phyloP scores from a whole-genome alignment of 2,888 invertebrate genomes.

The Diaphora mendica region DNA sequence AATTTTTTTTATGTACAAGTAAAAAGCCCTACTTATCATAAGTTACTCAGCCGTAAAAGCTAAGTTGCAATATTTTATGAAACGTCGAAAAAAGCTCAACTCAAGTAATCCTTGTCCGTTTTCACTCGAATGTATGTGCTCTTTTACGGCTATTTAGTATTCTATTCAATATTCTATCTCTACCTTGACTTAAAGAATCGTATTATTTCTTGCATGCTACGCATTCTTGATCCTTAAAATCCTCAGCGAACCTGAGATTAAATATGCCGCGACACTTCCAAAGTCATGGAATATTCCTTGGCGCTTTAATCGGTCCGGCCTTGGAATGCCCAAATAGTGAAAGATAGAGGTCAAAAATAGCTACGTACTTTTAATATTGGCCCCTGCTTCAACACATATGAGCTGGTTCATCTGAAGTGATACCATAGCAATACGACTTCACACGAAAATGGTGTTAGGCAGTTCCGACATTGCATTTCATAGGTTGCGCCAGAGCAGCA shows the following conservation, averaged over 20 bases:
- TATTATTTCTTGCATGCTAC: not conserved
- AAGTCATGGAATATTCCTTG: not conserved
- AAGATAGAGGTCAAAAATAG: not conserved
- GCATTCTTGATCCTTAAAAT: not conserved
- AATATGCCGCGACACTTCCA: not conserved
- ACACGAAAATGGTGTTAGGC: too few relatives aligned
- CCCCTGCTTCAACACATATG: too few relatives aligned
- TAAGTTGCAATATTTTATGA: too few relatives aligned
- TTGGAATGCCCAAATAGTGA: not conserved
- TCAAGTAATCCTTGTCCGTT: too few relatives aligned
- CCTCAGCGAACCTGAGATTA: not conserved
- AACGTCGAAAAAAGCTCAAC: not conserved
- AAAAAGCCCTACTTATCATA: too few relatives aligned
- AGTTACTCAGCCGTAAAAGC: too few relatives aligned
- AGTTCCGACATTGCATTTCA: too few relatives aligned
- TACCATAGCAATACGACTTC: too few relatives aligned
- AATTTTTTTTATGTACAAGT: too few relatives aligned
- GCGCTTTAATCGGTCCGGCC: not conserved
- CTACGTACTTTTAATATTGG: too few relatives aligned
- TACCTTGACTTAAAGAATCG: not conserved
- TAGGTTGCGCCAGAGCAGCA: too few relatives aligned
- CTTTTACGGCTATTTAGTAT: not conserved
- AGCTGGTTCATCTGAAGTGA: too few relatives aligned
- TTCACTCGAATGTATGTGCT: not conserved
- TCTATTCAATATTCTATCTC: not conserved